A percentile compares a stretch with the other conserved stretches of the same genome.
phyloP scores from a whole-genome alignment of 2,113 vertebrate genomes.

The Vulpes ferrilata region DNA sequence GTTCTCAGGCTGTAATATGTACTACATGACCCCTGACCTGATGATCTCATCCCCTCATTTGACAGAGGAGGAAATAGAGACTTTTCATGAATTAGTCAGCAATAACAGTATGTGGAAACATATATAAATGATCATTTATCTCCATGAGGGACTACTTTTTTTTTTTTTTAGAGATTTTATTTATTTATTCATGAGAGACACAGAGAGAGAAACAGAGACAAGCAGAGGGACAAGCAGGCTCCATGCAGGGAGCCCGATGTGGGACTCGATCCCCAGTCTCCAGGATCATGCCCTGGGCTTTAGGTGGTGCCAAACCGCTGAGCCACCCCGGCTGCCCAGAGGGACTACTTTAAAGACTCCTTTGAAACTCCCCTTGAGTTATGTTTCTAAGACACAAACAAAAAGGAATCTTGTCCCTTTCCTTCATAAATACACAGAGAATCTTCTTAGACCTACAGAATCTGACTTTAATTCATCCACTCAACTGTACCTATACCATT shows the following conservation, averaged over 20 bases:
- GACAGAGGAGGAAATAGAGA: not conserved
- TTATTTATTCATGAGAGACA: no score
- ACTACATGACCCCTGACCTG: no score
- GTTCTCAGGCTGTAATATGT: not conserved
- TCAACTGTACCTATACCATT: not conserved
- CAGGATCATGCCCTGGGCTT: no score
- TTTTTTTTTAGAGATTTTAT: no score
- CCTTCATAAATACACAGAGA: not conserved
- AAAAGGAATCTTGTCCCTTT: not conserved
- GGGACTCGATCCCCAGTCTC: no score
- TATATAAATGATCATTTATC: not conserved
- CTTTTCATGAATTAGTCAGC: not conserved
- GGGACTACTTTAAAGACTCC: not conserved
- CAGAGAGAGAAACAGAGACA: no score
- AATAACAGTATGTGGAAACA: not conserved
- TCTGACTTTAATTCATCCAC: not conserved
- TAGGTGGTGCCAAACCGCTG: no score
- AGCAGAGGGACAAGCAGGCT: no score
- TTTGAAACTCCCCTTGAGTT: not conserved
- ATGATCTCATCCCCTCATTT: not conserved
- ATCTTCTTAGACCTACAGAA: rapidly evolving
- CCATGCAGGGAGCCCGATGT: no score
- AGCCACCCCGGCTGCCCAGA: no score
- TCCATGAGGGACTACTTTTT: not conserved
- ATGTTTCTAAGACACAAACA: not conserved